Evolutionary conservation across 30 jellyfish, hydroid and myxozoan species (phyloP), one percentile per base, ranked within the genome.

Genomic region (Aurelia coerulea): DNA sequence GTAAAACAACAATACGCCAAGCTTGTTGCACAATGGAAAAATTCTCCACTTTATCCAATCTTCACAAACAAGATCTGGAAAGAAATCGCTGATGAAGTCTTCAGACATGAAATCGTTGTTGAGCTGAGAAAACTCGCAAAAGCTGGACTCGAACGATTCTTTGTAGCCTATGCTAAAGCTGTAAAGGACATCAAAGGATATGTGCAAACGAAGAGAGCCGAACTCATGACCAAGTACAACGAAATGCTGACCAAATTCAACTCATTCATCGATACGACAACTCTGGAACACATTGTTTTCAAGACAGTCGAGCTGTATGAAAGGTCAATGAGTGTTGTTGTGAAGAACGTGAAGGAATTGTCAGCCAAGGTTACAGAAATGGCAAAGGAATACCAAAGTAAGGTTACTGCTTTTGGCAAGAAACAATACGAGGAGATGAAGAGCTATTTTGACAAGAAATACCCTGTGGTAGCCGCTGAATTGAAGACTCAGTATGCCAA

Each of bases 1-100:
- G 13, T 69, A 65, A 70, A 75, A 63, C 64, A n/a, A 12, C 76
- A 76, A 12, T 89, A 68, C 66, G 71, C 73, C 16, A 34, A 89
- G 62, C 39, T 80, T 10, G 73, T 78, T 42, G 82, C 72, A 6
- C 79, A 81, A 51, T 95, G 94, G 97, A 76, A 77, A 19, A 54
- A 52, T 10, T 78, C 96, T 59, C 95, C 97, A 3, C 58, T 89
- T 35, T 73, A 80, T 60, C 95, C 93, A 13, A 53, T 90, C 17
- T 79, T 95, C 71, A 74, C 86, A 0, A 83, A 95, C 73, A 89
- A 84, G 49, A 68, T 95, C 42, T 95, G 99, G 99, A 39, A 68
- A 3, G 98, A 95, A 73, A 83, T 95, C 17, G 96, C 88, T 19
- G 93, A 90, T 8, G 99, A 95, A 67, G 29, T 90, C 37, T 74